Evolutionary conservation across 2,113 vertebrate genomes (phyloP).

Genomic region (Crypturellus undulatus): DNA sequence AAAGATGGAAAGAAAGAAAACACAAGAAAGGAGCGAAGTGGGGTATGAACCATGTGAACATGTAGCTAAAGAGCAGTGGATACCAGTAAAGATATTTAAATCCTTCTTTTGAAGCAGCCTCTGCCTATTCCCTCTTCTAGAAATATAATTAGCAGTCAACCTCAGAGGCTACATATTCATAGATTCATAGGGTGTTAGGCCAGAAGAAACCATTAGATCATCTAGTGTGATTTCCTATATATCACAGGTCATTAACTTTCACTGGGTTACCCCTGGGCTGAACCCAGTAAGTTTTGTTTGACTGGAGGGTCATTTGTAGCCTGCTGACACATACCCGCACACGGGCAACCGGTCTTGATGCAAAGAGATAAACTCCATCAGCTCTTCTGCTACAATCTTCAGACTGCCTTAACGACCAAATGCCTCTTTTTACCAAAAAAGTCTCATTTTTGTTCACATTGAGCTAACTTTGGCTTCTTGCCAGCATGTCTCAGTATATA

Average conservation of each 20-base stretch:
- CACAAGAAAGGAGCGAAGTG: not conserved
- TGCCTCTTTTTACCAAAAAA: not conserved
- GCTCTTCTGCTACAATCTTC: not conserved
- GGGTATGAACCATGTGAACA: not conserved
- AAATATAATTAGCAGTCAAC: conserved; percentile 33
- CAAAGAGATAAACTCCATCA: accelerated
- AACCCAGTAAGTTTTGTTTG: conserved; percentile 50
- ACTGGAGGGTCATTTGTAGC: not conserved
- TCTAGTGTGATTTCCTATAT: conserved; percentile 57
- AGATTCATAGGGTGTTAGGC: conserved; percentile 51
- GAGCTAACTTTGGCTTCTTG: not conserved
- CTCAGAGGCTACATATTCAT: conserved; percentile 58
- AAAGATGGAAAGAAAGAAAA: not conserved
- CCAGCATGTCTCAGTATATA: not conserved
- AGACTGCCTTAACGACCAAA: not conserved
- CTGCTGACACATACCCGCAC: not conserved
- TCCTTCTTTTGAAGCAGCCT: conserved; percentile 5
- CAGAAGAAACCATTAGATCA: conserved; percentile 69
- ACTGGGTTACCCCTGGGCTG: conserved; percentile 62
- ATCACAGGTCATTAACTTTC: conserved; percentile 69
- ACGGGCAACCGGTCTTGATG: not conserved
- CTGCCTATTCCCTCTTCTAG: not conserved
- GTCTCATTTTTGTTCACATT: not conserved
- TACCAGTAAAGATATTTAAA: conserved; percentile 1
- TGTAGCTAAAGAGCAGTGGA: not conserved